A percentile compares a stretch with the other conserved stretches of the same genome.
These are phyloP conservation scores for Amblyraja radiata DNA, from an alignment of 2,797 vertebrate species.

Conservation along the genomic window DNA sequence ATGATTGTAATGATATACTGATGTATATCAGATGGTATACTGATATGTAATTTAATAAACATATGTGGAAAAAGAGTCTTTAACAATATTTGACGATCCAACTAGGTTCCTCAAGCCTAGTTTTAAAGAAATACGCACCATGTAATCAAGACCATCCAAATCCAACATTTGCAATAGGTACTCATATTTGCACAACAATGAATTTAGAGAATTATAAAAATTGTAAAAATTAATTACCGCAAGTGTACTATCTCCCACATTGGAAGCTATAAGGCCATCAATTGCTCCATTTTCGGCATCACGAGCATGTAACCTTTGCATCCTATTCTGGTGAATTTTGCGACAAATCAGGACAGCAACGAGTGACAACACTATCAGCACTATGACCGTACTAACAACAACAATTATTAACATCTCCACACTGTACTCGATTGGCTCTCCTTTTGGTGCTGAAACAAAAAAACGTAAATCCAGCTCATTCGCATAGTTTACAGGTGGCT, in stretches of 20 bases:
- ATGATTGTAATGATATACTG: not conserved
- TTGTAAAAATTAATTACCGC: constrained; percentile 49
- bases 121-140: not conserved
- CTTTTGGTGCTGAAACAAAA: constrained; percentile 30
- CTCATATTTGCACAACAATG: not conserved
- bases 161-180: too few species aligned
- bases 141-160: not conserved
- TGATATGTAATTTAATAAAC: too few species aligned
- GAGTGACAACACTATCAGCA: constrained; percentile 57
- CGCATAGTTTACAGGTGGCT: not conserved
- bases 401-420: constrained; percentile 58
- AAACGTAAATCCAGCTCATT: not conserved
- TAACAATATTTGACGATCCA: too few species aligned
- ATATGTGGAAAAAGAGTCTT: too few species aligned
- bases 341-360: constrained; percentile 58
- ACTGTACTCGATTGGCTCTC: constrained; percentile 51
- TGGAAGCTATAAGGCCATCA: constrained; percentile 67
- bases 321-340: constrained; percentile 58
- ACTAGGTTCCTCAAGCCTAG: not conserved
- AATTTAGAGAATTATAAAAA: not conserved
- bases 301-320: constrained; percentile 60
- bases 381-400: constrained; percentile 55
- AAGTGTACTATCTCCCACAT: constrained; percentile 67
- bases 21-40: too few species aligned
- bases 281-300: constrained; percentile 62